Base-by-base conservation (phyloP, 2,888 invertebrate genomes). In the Dilophus febrilis region DNA sequence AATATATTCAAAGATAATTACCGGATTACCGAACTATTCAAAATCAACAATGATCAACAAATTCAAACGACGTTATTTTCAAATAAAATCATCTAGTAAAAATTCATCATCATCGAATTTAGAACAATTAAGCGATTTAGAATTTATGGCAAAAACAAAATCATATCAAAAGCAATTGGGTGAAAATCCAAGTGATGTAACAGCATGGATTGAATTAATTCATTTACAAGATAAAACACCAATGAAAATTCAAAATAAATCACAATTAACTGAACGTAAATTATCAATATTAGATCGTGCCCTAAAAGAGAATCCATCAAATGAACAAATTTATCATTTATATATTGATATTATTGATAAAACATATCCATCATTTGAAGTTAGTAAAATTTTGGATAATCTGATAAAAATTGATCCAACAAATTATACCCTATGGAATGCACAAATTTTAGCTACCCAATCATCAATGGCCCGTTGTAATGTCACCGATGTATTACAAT, bases 391-490 rank as follows among this genome's bases (percentile, higher is more conserved):
- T 36, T 48, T 72, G 14, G 62, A 64, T 48, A 51, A 49, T 33
- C 50, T 68, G 19, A 55, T 71, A 2, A 2, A 3, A 17, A 18
- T 30, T 28, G 53, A 57, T 44, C 57, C 58, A 1, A 55, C 55
- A 26, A 56, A 53, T 37, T 59, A 57, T 29, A 52, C 52, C 0
- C 34, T 62, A 4, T 62, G 61, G 61, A 52, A 52, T 3, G 54
- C 57, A 3, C 51, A 59, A 40, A 61, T 62, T 27, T 50, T 58
- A 46, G 53, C 55, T 26, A 58, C 58, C 0, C 61, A 62, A 44
- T 57, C 59, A 8, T 74, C 75, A 0, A 71, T 76, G 66, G 71
- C 74, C 0, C 66, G 73, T 42, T 76, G 74, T 50, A 70, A 67
- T 40, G 67, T 71, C 1, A 67, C 71, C 2, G 64, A 64, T 46